Evolutionary conservation across 2,888 invertebrate genomes (phyloP), one percentile per base, ranked within the genome.

Genomic region (Alentia gelatinosa): DNA sequence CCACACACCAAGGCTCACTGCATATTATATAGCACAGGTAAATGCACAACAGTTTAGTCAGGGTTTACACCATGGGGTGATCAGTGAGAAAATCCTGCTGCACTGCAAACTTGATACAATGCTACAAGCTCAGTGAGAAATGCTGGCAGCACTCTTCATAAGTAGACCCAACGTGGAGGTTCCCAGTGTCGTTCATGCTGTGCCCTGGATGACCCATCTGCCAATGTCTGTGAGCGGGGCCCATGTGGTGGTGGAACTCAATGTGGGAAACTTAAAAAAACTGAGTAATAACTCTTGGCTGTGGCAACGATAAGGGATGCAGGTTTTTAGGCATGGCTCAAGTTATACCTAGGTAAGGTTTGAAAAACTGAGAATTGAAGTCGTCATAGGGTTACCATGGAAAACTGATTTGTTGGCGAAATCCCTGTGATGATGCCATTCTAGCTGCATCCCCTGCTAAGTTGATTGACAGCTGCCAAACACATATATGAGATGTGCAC

Each of bases 201-300:
- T 35, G 15, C n/a, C 12, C 79, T 12, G 1, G 79, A n/a, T 39
- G 79, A 4, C n/a, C 33, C 86, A 23, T 86, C 50, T 1, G 86
- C 47, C 7, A 47, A 86, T n/a, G 42, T 86, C 26, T 86, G 86
- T 9, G 30, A 33, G 9, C 86, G 86, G 23, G 86, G 86, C 19
- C 86, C 86, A 19, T 33, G 86, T 9, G 86, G 86, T 5, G 47
- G 30, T 30, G 86, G 86, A 5, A 86, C 86, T 47, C 86, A 47
- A 47, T 86, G 86, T 86, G 86, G 86, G 42, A 86, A 86, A 86
- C 86, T 47, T 86, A 26, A 50, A n/a, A 1, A 15, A 47, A n/a
- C n/a, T n/a, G 47, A 7, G 19, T 30, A 3, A 74, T 30, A 56
- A n/a, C n/a, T 4, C 19, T n/a, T 56, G 47, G 19, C 47, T 12